These are phyloP conservation scores for Saimiri boliviensis DNA, from an alignment of 2,113 vertebrate genomes.

Conservation along the genomic window DNA sequence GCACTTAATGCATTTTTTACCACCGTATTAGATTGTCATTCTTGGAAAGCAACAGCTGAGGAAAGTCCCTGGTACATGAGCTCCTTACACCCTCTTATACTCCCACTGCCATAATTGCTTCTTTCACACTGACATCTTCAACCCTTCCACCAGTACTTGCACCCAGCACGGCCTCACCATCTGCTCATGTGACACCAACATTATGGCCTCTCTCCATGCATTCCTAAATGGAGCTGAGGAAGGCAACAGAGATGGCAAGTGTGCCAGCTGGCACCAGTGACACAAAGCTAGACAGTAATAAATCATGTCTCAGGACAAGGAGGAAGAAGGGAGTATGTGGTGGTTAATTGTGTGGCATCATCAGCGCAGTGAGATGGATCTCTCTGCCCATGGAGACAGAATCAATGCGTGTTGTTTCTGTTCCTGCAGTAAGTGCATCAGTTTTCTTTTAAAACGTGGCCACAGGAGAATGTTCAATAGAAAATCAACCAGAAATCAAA, in stretches of 20 bases:
- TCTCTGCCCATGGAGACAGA: neutral
- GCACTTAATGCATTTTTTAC: neutral
- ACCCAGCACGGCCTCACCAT: conserved; percentile 47
- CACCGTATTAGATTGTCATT: neutral
- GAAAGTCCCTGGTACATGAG: neutral
- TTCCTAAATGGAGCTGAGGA: conserved; percentile 37
- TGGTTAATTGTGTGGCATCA: neutral
- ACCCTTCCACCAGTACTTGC: conserved; percentile 6
- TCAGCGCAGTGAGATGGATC: neutral
- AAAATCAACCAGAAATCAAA: neutral
- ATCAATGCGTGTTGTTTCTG: neutral
- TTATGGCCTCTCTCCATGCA: conserved; percentile 60
- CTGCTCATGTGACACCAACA: conserved; percentile 68
- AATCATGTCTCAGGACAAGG: neutral
- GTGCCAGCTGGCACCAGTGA: conserved; percentile 62
- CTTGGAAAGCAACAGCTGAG: neutral
- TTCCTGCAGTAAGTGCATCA: neutral
- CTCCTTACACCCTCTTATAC: neutral
- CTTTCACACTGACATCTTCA: conserved; percentile 9
- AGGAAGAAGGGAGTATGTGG: neutral
- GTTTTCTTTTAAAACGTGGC: neutral
- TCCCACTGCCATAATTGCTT: neutral
- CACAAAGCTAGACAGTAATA: conserved; percentile 39
- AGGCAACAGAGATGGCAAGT: neutral
- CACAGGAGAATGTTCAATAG: neutral